phyloP scores from a whole-genome alignment of 1,140 invertebrate species.

The Nylanderia fulva region DNA sequence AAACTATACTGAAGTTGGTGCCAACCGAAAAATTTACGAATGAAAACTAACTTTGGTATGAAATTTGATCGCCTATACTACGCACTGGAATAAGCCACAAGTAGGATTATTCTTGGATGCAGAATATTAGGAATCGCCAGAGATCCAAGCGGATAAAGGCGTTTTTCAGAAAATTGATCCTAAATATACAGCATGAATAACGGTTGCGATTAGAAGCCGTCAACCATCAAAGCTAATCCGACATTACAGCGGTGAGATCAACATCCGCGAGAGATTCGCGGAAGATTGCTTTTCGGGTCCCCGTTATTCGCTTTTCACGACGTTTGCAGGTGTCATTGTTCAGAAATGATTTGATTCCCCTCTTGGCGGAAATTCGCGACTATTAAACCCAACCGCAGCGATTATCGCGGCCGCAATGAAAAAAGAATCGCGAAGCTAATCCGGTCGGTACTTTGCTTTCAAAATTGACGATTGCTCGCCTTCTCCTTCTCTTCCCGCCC shows the following conservation, averaged over 20 bases:
- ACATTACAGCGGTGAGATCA: conserved; percentile 8
- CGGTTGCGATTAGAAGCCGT: not conserved
- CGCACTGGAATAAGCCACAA: too few relatives aligned
- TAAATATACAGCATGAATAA: conserved; percentile 5
- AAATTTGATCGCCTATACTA: too few relatives aligned
- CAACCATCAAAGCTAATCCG: not conserved
- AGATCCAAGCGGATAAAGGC: not conserved
- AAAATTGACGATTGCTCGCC: conserved; percentile 19
- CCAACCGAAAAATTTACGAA: too few relatives aligned
- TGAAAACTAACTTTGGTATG: too few relatives aligned
- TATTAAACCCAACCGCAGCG: conserved; percentile 50
- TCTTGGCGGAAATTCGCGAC: conserved; percentile 3
- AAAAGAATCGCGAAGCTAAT: not conserved
- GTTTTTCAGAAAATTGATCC: not conserved
- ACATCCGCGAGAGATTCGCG: not conserved
- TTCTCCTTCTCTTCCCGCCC: too few relatives aligned
- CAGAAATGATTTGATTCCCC: not conserved
- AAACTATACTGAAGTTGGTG: too few relatives aligned
- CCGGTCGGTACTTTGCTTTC: conserved; percentile 30
- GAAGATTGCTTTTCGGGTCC: conserved; percentile 8
- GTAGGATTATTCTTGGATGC: too few relatives aligned
- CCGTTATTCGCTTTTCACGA: not conserved
- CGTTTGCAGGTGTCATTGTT: conserved; percentile 29
- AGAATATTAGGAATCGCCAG: not conserved
- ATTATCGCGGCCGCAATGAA: not conserved